phyloP scores from a whole-genome alignment of 2,888 invertebrate species.

The Keiferia lycopersicella region DNA sequence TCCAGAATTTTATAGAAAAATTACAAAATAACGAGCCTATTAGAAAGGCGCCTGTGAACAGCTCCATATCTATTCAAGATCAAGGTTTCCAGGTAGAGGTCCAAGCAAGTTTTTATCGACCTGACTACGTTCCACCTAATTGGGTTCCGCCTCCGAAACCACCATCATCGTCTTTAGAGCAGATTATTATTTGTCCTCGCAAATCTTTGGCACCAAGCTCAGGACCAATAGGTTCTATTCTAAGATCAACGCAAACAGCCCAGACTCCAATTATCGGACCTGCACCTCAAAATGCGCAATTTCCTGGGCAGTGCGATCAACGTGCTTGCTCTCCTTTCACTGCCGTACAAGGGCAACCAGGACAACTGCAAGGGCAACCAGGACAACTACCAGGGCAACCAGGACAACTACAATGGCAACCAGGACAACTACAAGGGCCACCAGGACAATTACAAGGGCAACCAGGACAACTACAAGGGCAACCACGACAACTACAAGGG shows the following conservation, averaged over 20 bases:
- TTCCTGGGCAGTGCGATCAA: not conserved
- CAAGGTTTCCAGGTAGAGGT: not conserved
- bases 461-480: too few relatives aligned
- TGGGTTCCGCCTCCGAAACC: not conserved
- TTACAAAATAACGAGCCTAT: slow-evolving; percentile 43
- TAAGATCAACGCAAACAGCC: not conserved
- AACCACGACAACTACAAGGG: too few relatives aligned
- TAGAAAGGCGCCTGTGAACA: slow-evolving; percentile 37
- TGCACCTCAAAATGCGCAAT: not conserved
- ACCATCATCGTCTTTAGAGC: not conserved
- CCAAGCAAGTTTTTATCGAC: not conserved
- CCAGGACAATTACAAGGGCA: too few relatives aligned
- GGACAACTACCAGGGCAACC: too few relatives aligned
- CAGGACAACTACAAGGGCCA: too few relatives aligned
- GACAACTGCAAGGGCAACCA: not conserved
- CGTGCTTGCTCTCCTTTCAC: not conserved
- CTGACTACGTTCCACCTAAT: not conserved
- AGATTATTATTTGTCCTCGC: not conserved
- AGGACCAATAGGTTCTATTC: not conserved
- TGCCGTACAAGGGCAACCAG: not conserved
- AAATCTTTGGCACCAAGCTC: not conserved
- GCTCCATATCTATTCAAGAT: not conserved
- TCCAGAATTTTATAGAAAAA: slow-evolving; percentile 47
- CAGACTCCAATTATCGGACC: not conserved
- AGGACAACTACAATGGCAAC: too few relatives aligned